phyloP scores from a whole-genome alignment of 1,140 invertebrate species.

The Leptinotarsa texana region DNA sequence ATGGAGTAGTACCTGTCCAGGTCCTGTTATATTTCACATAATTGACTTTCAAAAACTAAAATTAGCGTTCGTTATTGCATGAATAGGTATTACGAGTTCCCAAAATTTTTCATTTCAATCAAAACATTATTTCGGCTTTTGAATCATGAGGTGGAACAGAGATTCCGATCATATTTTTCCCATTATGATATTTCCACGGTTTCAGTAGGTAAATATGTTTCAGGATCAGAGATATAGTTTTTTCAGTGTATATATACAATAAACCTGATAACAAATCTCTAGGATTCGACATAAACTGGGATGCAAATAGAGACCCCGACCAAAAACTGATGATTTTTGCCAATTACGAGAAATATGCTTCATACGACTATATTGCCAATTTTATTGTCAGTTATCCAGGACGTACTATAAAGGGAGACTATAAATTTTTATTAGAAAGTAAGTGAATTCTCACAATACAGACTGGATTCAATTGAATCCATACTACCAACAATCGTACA shows the following conservation, averaged over 20 bases:
- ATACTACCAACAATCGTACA: neutral
- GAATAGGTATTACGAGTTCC: neutral
- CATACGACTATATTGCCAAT: conserved; percentile 65
- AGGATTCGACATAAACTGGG: conserved; percentile 76
- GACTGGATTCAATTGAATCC: conserved; percentile 1
- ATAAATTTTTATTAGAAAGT: conserved; percentile 62
- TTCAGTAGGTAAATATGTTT: conserved; percentile 33
- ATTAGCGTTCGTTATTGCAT: neutral
- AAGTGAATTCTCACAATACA: conserved; percentile 29
- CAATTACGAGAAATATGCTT: conserved; percentile 56
- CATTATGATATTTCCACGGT: neutral
- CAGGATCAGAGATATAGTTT: conserved; percentile 73
- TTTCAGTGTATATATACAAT: conserved; percentile 64
- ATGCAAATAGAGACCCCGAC: conserved; percentile 77
- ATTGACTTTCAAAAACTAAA: neutral
- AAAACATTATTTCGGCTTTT: neutral
- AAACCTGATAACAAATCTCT: conserved; percentile 64
- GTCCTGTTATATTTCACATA: neutral
- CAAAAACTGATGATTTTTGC: conserved; percentile 66
- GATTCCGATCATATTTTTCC: neutral
- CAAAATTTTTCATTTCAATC: neutral
- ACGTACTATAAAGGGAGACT: conserved; percentile 67
- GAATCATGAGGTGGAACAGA: too few relatives aligned
- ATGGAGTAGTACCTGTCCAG: neutral
- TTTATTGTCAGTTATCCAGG: conserved; percentile 74